Percentiles rank a stretch among this genome's conserved stretches.
Conservation (phyloP, 2,797 vertebrate species). For the Cossypha caffra region DNA sequence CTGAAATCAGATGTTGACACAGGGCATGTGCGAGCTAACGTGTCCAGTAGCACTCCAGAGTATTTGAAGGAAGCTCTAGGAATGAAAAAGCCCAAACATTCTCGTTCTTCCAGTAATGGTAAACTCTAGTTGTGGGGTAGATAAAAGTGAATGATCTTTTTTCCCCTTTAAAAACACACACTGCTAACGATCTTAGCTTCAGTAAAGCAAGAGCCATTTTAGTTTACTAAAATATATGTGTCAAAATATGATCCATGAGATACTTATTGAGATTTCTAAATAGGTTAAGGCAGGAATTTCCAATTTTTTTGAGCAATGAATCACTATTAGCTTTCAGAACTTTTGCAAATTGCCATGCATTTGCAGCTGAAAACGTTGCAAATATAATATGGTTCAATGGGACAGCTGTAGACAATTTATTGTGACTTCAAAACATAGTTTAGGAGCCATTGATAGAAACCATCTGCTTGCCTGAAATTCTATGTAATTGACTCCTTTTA, state of each 20-base stretch:
- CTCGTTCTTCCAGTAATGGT: constrained; percentile 81
- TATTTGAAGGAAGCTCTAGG: constrained; percentile 84
- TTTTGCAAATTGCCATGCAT: constrained; percentile 46
- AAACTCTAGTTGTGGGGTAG: not conserved
- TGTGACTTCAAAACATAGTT: constrained; percentile 64
- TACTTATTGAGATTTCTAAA: not conserved
- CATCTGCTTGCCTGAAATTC: constrained; percentile 57
- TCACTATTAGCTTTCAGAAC: constrained; percentile 29
- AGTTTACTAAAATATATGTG: not conserved
- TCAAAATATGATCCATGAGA: not conserved
- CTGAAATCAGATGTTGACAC: constrained; percentile 72
- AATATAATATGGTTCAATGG: constrained; percentile 44
- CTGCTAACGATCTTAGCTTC: not conserved
- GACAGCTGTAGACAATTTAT: constrained; percentile 68
- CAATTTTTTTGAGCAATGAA: constrained; percentile 21
- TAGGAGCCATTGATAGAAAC: constrained; percentile 62
- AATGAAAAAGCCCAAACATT: constrained; percentile 80
- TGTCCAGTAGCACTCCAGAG: constrained; percentile 71
- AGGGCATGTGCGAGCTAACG: constrained; percentile 2
- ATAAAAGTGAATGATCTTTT: not conserved
- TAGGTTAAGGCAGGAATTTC: not conserved
- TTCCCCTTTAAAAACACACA: not conserved
- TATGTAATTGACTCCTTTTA: constrained; percentile 49
- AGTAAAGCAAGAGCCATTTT: not conserved
- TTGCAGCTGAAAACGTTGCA: constrained; percentile 46